Evolutionary conservation across 2,113 vertebrate genomes (phyloP).

Genomic region (Puntigrus tetrazona): DNA sequence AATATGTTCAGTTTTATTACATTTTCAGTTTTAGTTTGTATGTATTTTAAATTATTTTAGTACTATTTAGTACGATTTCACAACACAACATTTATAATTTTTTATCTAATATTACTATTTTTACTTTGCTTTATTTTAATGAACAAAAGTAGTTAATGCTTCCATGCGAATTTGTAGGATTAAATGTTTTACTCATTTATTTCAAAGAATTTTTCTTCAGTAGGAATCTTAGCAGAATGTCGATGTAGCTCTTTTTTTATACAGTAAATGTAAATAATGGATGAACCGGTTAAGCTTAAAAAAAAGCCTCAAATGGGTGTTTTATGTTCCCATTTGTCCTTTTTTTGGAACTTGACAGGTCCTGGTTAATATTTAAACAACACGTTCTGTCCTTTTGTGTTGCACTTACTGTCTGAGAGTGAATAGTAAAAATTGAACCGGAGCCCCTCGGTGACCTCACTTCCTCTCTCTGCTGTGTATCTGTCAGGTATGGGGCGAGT

Average conservation of each 20-base stretch:
- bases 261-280: not conserved
- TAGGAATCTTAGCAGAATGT: not conserved
- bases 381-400: not conserved
- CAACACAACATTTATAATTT: too few relatives aligned
- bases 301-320: not conserved
- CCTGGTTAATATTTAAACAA: not conserved
- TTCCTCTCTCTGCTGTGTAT: not conserved
- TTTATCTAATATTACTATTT: too few relatives aligned
- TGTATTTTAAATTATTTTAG: too few relatives aligned
- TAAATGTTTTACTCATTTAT: too few relatives aligned
- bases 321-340: not conserved
- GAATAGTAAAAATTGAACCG: not conserved
- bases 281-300: not conserved
- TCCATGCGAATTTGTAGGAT: not conserved
- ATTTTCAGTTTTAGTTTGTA: too few relatives aligned
- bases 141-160: too few relatives aligned
- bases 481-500: constrained; percentile 86
- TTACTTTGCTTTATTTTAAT: too few relatives aligned
- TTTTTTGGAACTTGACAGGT: not conserved
- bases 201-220: not conserved
- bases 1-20: too few relatives aligned
- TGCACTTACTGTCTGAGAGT: not conserved
- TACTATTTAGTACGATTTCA: too few relatives aligned
- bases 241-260: not conserved
- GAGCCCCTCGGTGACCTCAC: not conserved